Evolutionary conservation across 2,113 vertebrate species (phyloP).

Genomic region (Cochlearius cochlearius): DNA sequence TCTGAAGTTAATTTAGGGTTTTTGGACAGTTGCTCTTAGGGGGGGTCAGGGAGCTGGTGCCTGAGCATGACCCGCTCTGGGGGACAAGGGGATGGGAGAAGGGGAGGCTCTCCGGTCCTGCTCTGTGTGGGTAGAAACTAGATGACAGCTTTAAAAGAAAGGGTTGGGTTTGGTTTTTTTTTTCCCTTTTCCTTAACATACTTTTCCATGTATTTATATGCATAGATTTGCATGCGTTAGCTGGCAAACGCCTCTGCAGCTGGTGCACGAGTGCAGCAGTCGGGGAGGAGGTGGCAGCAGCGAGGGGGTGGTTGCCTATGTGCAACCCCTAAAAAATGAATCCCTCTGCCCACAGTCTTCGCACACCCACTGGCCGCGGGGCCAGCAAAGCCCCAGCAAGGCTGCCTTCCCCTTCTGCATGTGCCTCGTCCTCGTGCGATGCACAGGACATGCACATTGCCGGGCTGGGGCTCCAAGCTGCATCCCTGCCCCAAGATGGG

Average conservation of each 20-base stretch:
- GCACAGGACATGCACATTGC: accelerated
- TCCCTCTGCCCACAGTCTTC: not conserved
- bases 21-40: not conserved
- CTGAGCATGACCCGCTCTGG: not conserved
- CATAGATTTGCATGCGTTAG: not conserved
- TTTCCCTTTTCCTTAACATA: not conserved
- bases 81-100: not conserved
- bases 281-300: not conserved
- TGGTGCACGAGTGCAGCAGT: not conserved
- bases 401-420: accelerated
- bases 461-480: not conserved
- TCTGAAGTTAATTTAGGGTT: not conserved
- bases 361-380: accelerated
- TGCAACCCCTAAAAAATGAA: not conserved
- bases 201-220: not conserved
- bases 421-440: not conserved
- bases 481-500: not conserved
- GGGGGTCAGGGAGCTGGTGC: not conserved
- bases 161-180: not conserved
- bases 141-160: not conserved
- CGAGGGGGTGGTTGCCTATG: not conserved
- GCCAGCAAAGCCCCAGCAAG: not conserved
- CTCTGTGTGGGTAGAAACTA: accelerated
- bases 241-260: not conserved
- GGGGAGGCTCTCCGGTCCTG: accelerated